These are phyloP conservation scores for Platycnemis pennipes DNA, from an alignment of 2,888 invertebrate genomes.

Conservation along the genomic window DNA sequence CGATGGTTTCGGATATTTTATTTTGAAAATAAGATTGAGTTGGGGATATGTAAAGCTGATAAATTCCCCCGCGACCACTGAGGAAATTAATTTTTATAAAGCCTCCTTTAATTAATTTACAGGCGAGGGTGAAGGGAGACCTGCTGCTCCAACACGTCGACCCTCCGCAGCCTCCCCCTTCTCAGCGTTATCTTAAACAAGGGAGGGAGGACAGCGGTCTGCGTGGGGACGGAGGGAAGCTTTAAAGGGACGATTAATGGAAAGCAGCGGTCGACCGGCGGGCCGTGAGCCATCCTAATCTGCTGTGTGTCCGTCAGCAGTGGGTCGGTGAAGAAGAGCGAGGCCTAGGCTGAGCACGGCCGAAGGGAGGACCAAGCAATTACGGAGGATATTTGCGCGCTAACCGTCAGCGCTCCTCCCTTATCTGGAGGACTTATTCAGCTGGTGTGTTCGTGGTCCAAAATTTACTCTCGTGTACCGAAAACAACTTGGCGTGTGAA, in stretches of 20 bases:
- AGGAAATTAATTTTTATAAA: conserved; percentile 1
- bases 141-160: neutral
- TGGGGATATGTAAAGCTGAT: neutral
- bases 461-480: too few relatives aligned
- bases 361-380: neutral
- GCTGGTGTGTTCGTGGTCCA: neutral
- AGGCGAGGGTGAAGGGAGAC: neutral
- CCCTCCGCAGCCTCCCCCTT: neutral
- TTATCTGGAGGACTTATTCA: neutral
- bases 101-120: conserved; percentile 6
- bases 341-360: neutral
- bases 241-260: conserved; percentile 42
- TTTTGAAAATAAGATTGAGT: neutral
- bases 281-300: conserved; percentile 2
- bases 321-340: neutral
- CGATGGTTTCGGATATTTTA: neutral
- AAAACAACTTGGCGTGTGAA: too few relatives aligned
- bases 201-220: neutral
- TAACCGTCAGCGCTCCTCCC: neutral
- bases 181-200: neutral
- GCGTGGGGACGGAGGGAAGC: conserved; percentile 3
- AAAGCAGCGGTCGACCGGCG: neutral
- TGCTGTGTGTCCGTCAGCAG: neutral
- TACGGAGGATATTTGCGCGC: neutral
- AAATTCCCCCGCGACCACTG: too few relatives aligned